These are phyloP conservation scores for Microtus montanus DNA, from an alignment of 2,113 vertebrate species.

Conservation along the genomic window DNA sequence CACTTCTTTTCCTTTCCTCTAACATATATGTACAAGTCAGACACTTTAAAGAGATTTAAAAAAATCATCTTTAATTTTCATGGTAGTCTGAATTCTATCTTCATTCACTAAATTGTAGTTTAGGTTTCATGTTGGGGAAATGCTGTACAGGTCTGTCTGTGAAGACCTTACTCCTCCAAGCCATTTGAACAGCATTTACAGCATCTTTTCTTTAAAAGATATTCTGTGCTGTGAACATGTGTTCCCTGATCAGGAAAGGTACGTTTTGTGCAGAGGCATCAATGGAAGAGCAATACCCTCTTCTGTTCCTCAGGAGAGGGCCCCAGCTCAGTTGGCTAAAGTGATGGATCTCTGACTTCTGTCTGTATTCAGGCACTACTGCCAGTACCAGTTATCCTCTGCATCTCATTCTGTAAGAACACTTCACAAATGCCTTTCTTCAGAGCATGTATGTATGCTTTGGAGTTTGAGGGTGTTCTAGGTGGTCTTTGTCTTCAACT, in stretches of 20 bases:
- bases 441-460: neutral
- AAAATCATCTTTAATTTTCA: neutral
- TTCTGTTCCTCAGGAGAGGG: neutral
- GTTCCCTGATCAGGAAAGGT: neutral
- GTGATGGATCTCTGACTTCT: neutral
- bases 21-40: neutral
- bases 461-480: conserved; percentile 6
- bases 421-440: neutral
- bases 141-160: neutral
- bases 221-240: neutral
- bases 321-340: neutral
- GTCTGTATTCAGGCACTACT: neutral
- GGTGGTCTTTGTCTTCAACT: neutral
- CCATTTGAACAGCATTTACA: neutral
- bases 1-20: neutral
- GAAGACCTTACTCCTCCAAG: neutral
- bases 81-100: neutral
- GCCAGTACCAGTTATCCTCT: neutral
- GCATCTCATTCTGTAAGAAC: neutral
- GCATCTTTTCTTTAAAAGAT: neutral
- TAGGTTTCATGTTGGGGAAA: neutral
- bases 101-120: neutral
- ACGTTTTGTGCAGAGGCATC: neutral
- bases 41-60: neutral
- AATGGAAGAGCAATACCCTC: neutral